These are phyloP conservation scores for Gastrophysa polygoni DNA, from an alignment of 2,888 invertebrate genomes.

Conservation along the genomic window DNA sequence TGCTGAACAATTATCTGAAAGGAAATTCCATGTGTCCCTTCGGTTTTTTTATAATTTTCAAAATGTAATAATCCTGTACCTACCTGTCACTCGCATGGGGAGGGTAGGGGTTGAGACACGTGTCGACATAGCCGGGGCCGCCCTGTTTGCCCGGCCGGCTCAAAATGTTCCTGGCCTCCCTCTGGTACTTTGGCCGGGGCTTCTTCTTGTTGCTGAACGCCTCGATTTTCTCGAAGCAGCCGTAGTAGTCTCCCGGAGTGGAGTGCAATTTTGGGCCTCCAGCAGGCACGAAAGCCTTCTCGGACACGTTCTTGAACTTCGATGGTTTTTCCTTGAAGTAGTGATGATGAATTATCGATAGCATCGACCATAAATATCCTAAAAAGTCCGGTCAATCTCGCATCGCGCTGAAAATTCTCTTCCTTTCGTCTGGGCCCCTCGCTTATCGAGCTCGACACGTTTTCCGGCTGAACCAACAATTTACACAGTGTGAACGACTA, in stretches of 20 bases:
- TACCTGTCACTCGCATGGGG: constrained; percentile 46
- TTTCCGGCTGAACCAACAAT: too few species aligned
- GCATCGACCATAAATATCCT: too few species aligned
- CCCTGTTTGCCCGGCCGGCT: constrained; percentile 59
- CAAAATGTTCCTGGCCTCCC: constrained; percentile 41
- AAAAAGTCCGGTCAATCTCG: too few species aligned
- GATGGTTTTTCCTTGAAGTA: constrained; percentile 38
- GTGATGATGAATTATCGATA: too few species aligned
- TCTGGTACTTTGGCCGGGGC: constrained; percentile 31
- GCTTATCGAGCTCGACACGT: too few species aligned
- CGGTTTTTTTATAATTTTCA: too few species aligned
- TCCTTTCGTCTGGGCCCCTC: too few species aligned
- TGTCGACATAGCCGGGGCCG: constrained; percentile 61
- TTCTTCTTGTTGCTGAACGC: constrained; percentile 46
- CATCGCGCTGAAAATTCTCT: too few species aligned
- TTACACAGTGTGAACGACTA: too few species aligned
- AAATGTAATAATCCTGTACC: too few species aligned
- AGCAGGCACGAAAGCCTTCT: constrained; percentile 49
- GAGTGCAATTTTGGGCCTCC: constrained; percentile 58
- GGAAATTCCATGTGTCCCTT: too few species aligned
- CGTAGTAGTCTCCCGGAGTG: constrained; percentile 62
- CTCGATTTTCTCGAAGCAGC: constrained; percentile 57
- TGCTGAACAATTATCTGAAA: too few species aligned
- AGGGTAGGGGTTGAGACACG: constrained; percentile 60
- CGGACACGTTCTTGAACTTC: constrained; percentile 40